A percentile compares a stretch with the other conserved stretches of the same genome.
These are phyloP conservation scores for Sepiola atlantica DNA, from an alignment of 2,888 invertebrate genomes.

Conservation along the genomic window DNA sequence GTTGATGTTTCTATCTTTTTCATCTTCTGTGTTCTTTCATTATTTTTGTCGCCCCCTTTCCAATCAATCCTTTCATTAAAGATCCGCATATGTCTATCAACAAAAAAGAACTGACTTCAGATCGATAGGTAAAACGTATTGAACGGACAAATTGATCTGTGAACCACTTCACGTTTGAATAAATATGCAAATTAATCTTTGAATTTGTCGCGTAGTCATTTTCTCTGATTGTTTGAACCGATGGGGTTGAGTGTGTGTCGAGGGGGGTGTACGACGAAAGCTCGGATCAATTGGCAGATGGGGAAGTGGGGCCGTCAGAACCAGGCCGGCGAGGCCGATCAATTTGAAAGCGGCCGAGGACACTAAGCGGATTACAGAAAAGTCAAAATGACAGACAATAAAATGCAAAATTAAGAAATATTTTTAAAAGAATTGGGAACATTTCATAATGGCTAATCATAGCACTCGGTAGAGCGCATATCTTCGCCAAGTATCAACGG, in stretches of 20 bases:
- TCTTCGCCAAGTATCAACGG: no score
- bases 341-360: not conserved
- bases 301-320: not conserved
- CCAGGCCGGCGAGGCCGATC: not conserved
- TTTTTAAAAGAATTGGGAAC: no score
- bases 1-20: not conserved
- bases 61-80: not conserved
- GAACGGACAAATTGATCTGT: not conserved
- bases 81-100: not conserved
- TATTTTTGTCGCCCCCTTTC: not conserved
- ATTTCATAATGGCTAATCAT: no score
- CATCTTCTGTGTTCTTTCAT: not conserved
- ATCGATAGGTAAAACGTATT: not conserved
- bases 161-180: not conserved
- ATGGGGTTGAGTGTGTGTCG: not conserved
- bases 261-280: not conserved
- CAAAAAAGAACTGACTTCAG: not conserved
- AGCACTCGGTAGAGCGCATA: no score
- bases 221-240: not conserved
- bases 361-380: not conserved
- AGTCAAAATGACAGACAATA: not conserved
- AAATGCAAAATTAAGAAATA: not conserved
- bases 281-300: not conserved
- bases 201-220: slow-evolving; percentile 12
- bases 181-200: slow-evolving; percentile 32